Evolutionary conservation across 2,888 invertebrate species (phyloP).

Genomic region (Nipponacmea schrenckii): DNA sequence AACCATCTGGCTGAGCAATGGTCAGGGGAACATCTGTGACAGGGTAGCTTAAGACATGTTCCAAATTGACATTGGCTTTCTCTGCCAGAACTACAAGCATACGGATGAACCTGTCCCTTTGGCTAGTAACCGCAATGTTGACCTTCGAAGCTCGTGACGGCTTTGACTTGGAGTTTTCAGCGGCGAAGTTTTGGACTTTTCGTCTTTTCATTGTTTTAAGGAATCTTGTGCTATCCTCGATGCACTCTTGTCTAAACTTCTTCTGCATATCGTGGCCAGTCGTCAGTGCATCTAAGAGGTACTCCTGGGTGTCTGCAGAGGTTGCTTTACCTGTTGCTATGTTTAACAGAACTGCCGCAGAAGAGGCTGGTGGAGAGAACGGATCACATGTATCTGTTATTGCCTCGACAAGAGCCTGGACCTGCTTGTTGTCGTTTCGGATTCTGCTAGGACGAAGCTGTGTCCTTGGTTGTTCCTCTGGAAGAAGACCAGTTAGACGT

Average conservation of each 20-base stretch:
- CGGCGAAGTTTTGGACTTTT: slow-evolving; percentile 10
- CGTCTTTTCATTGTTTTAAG: slow-evolving; percentile 12
- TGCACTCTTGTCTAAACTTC: slow-evolving; percentile 12
- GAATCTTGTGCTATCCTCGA: background rate
- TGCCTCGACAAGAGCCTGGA: background rate
- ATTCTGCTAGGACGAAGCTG: background rate
- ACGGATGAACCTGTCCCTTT: no score
- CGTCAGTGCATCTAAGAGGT: background rate
- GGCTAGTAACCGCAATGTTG: no score
- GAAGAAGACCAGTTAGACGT: background rate
- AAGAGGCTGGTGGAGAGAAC: background rate
- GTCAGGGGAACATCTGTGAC: background rate
- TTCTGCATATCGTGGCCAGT: background rate
- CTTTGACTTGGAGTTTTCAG: slow-evolving; percentile 12
- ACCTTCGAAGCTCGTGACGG: background rate
- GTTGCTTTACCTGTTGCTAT: background rate
- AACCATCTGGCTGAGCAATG: slow-evolving; percentile 21
- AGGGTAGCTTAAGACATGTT: background rate
- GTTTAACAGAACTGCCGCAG: background rate
- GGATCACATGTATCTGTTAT: background rate
- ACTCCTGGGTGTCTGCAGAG: background rate
- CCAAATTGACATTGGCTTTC: background rate
- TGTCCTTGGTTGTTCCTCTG: background rate
- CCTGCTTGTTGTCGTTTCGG: background rate
- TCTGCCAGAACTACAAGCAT: background rate